A percentile compares a stretch with the other conserved stretches of the same genome.
phyloP scores from a whole-genome alignment of 2,113 vertebrate species.

The Natator depressus region DNA sequence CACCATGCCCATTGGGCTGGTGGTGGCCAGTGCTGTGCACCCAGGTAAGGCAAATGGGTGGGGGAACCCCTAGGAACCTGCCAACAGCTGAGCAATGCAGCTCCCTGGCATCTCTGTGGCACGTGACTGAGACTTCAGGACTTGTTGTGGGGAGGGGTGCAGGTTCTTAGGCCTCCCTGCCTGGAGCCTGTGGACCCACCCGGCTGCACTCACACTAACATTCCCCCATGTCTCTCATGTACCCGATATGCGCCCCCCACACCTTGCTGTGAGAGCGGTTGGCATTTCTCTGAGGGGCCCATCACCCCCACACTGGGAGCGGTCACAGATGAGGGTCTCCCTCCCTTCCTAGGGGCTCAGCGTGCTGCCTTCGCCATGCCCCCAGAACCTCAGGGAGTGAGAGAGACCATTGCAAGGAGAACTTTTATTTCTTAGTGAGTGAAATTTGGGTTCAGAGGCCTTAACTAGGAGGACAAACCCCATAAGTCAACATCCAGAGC shows the following conservation, averaged over 20 bases:
- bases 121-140: not conserved
- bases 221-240: not conserved
- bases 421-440: not conserved
- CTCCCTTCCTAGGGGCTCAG: not conserved
- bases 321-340: not conserved
- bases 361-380: not conserved
- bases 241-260: not conserved
- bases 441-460: not conserved
- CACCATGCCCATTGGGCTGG: constrained; percentile 12
- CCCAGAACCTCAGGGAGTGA: not conserved
- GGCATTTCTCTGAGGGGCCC: not conserved
- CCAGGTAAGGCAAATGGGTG: constrained; percentile 41
- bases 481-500: not conserved
- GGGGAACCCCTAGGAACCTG: not conserved
- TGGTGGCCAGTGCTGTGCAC: constrained; percentile 19
- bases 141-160: not conserved
- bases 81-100: not conserved
- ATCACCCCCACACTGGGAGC: not conserved
- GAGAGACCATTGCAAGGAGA: not conserved
- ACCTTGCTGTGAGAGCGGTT: not conserved
- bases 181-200: not conserved
- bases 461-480: not conserved
- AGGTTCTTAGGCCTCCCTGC: not conserved
- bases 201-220: not conserved
- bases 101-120: not conserved